Evolutionary conservation across 2,113 vertebrate genomes (phyloP).

Genomic region (Pantherophis guttatus): DNA sequence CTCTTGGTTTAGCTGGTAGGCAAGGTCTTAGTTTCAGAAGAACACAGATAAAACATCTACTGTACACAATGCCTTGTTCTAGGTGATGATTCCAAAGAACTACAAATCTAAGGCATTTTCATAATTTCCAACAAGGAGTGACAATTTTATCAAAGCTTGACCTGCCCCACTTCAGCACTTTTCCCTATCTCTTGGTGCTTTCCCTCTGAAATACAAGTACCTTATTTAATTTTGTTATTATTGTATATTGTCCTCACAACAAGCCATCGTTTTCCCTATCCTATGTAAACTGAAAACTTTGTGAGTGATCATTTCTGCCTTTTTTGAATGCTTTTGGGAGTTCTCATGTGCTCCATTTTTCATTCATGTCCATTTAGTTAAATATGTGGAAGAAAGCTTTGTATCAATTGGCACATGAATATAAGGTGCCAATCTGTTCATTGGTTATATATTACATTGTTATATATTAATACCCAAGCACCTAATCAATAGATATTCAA

Average conservation of each 20-base stretch:
- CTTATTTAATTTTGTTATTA: background rate
- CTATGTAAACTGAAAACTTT: background rate
- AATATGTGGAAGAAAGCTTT: background rate
- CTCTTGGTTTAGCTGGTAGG: background rate
- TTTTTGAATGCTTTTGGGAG: background rate
- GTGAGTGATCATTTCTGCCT: background rate
- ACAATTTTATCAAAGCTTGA: background rate
- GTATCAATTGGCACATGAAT: background rate
- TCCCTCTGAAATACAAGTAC: background rate
- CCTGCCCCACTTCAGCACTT: background rate
- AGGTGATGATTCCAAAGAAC: background rate
- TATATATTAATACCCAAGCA: background rate
- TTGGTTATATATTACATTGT: background rate
- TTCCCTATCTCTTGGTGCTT: background rate
- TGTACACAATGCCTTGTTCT: background rate
- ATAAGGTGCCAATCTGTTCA: background rate
- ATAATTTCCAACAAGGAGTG: background rate
- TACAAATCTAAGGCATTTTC: background rate
- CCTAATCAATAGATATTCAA: accelerated
- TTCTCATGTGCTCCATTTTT: background rate
- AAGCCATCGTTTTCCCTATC: background rate
- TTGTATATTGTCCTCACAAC: background rate
- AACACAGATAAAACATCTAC: background rate
- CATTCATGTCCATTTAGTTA: background rate
- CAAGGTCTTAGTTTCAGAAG: background rate